Base-by-base conservation (phyloP, 2,113 vertebrate genomes). In the Zosterops japonicus region DNA sequence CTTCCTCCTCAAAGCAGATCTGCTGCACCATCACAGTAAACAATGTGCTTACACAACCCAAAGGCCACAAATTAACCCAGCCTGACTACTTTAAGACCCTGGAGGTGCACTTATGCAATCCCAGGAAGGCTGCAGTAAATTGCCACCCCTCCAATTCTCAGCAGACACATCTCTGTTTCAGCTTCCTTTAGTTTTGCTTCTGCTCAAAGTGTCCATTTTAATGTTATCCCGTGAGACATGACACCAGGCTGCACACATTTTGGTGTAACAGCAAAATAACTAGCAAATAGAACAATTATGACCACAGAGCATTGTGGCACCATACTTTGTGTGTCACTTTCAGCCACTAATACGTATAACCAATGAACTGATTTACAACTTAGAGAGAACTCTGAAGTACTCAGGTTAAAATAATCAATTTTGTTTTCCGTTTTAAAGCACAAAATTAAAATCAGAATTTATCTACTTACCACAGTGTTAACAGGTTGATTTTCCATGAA, bases 401-500 rank as follows among this genome's bases (percentile, higher is more conserved):
- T 88, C 65, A 33, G 33, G 6, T 31, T 53, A 23, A 35, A 88
- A 70, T 23, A 80, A 57, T 5, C 17, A 15, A 18, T 36, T 9
- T 61, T n/a, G 44, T 77, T 84, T 25, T 4, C 31, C 39, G 28
- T 74, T 93, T 84, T 31, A 89, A 84, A 52, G 41, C 36, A 80
- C 44, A 41, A 74, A 14, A 96, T 78, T 42, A 61, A 93, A 60
- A 78, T 21, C 33, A 50, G 53, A 86, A 69, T 59, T 64, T 28
- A 57, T 65, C 50, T 31, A 81, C 98, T 98, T 94, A 99, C 99
- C 96, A 98, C 95, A 82, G 98, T 95, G 68, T 95, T 97, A 59
- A 98, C 81, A 29, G 98, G 98, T 70, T 98, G 99, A 92, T 99
- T 98, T 98, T 99, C 99, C 99, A 99, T 99, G 52, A 99, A 98